Evolutionary conservation across 2,888 invertebrate genomes (phyloP), one percentile per base, ranked within the genome.

Genomic region (Lordiphosa andalusiaca): DNA sequence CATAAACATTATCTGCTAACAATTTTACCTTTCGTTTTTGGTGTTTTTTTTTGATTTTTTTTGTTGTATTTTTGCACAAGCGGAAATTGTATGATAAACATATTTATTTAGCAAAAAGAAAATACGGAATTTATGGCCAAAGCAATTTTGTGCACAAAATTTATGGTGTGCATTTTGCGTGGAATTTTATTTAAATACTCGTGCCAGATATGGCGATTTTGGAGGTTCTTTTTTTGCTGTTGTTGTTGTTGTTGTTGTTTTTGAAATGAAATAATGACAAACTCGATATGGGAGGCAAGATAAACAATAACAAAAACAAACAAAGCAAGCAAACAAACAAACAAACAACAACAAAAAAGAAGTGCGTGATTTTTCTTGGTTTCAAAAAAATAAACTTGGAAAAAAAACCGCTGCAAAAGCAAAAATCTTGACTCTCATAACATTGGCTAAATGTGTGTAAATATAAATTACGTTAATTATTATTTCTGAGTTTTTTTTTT

Each of bases 381-480:
- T 48, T 7, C 6, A 25, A 6, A 25, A 25, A 25, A 30, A 30
- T n/a, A n/a, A n/a, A n/a, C n/a, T n/a, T n/a, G n/a, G 4, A 23
- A 4, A 4, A 2, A 30, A 9, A 30, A 30, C 9, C 7, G 30
- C 10, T 10, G 3, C 10, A 9, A 9, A 30, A 30, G 30, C 30
- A 30, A 30, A 30, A 30, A 30, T 9, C 25, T 25, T 25, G 25
- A 25, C 25, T 25, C 25, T 25, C 35, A 58, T 57, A 55, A 61
- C 55, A 57, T 41, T 58, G 53, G 64, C 70, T 73, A 80, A 80
- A 83, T 80, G 68, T 75, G 70, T 77, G 77, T 80, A 81, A 77
- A 76, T 60, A 76, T 73, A 68, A 77, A 84, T 77, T 84, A 73
- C 84, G 84, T 68, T 80, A 80, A 84, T 84, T 77, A 83, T 51